Evolutionary conservation across 2,888 invertebrate species (phyloP), one percentile per base, ranked within the genome.

Genomic region (Aleiodes leptofemur): DNA sequence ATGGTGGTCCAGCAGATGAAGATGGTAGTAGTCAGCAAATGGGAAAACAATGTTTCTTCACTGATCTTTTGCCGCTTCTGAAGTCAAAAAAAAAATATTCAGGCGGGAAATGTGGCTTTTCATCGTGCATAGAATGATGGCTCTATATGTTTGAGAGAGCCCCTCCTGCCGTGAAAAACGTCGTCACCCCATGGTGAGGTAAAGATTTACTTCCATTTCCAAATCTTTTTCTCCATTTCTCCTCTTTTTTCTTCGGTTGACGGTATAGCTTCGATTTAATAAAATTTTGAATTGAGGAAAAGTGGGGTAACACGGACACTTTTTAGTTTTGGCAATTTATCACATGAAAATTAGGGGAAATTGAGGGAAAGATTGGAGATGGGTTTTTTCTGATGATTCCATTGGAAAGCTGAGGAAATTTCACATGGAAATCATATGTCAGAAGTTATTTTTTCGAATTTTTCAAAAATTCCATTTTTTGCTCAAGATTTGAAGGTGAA

Each of bases 101-200:
- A 50, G 34, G 43, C 56, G 14, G 29, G 48, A 61, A 51, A 48
- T 34, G 16, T 23, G 48, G 74, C 82, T 83, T 84, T 80, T 82
- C 80, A 78, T 73, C 79, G 77, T 51, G 13, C 53, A 77, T 79
- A 81, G 79, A 79, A 83, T 83, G 86, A 87, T 85, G 84, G 87
- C 88, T 88, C 85, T 87, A 86, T 88, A 84, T 77, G 77, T 80
- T 80, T 81, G 69, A 77, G 43, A 78, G 77, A 72, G 82, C 83
- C 83, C 85, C 68, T 78, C 88, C 88, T 82, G 84, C 80, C 79
- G 87, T 75, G 87, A 83, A 83, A 43, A 86, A 85, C 83, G 87
- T 88, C 88, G 86, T 89, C 88, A 86, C 88, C 87, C 86, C 84
- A 83, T 80, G 84, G 83, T 79, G 86, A 83, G 78, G 81, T 83